Conservation (phyloP, 1,140 invertebrate species). For the Pygmarrhopalites habei region DNA sequence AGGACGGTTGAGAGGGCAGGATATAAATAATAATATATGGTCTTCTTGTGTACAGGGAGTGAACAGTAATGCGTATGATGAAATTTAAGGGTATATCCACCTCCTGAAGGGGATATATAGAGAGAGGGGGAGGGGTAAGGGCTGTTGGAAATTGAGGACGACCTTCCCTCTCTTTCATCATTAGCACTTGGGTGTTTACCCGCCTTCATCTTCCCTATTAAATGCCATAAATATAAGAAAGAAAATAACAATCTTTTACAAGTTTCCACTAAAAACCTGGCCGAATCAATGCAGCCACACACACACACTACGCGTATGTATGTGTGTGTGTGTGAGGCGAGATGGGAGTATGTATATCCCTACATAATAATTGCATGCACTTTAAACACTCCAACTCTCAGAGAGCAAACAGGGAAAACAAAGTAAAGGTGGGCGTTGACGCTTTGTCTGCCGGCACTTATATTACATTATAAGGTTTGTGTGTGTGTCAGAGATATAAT, state of each 20-base stretch:
- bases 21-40: background rate
- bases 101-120: too few species aligned
- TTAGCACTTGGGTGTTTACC: conserved; percentile 11
- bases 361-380: conserved; percentile 10
- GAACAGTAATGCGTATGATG: too few species aligned
- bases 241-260: background rate
- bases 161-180: conserved; percentile 7
- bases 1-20: background rate
- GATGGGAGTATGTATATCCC: background rate
- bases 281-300: background rate
- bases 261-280: background rate
- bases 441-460: conserved; percentile 1
- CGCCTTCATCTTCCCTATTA: conserved; percentile 11
- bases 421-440: conserved; percentile 6
- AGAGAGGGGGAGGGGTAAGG: too few species aligned
- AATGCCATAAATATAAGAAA: conserved; percentile 8
- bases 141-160: background rate
- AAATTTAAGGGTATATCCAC: too few species aligned
- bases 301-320: too few species aligned
- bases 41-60: too few species aligned
- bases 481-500: background rate
- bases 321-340: too few species aligned
- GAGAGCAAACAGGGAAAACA: background rate
- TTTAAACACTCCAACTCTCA: background rate
- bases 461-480: background rate